Evolutionary conservation across 2,888 invertebrate genomes (phyloP).

Genomic region (Eilema caniola): DNA sequence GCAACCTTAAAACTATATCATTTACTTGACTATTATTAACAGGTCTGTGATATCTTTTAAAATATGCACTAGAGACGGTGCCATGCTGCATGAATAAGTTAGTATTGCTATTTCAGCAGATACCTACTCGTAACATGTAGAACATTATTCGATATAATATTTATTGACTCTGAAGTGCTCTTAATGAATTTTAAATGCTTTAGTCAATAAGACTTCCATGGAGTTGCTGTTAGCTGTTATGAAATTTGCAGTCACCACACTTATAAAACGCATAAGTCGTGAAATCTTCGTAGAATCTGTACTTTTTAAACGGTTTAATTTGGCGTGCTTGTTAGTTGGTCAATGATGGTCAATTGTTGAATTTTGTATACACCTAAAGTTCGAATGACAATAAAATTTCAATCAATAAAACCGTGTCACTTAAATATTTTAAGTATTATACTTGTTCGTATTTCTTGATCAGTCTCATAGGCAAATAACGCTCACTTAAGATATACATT

Average conservation of each 20-base stretch:
- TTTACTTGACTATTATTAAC: constrained; percentile 44
- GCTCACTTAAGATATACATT: too few species aligned
- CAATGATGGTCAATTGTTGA: too few species aligned
- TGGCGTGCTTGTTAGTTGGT: not conserved
- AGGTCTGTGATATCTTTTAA: constrained; percentile 47
- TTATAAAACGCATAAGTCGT: not conserved
- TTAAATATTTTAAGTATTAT: too few species aligned
- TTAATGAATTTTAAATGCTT: constrained; percentile 30
- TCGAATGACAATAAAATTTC: too few species aligned
- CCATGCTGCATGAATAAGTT: constrained; percentile 71
- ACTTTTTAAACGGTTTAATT: not conserved
- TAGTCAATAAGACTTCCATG: constrained; percentile 21
- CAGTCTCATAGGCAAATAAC: too few species aligned
- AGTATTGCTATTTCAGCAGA: constrained; percentile 47
- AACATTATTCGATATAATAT: constrained; percentile 46
- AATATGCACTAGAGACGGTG: constrained; percentile 62
- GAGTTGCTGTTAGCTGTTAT: not conserved
- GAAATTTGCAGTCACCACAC: not conserved
- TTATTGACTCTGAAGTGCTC: constrained; percentile 43
- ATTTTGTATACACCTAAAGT: too few species aligned
- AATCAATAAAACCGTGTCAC: too few species aligned
- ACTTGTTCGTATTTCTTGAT: too few species aligned
- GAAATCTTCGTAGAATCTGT: not conserved
- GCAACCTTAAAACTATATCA: constrained; percentile 24
- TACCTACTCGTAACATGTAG: constrained; percentile 47